Percentiles rank a stretch among this genome's conserved stretches.
Conservation (phyloP, 1,140 invertebrate species). For the Drosophila pruinosa region DNA sequence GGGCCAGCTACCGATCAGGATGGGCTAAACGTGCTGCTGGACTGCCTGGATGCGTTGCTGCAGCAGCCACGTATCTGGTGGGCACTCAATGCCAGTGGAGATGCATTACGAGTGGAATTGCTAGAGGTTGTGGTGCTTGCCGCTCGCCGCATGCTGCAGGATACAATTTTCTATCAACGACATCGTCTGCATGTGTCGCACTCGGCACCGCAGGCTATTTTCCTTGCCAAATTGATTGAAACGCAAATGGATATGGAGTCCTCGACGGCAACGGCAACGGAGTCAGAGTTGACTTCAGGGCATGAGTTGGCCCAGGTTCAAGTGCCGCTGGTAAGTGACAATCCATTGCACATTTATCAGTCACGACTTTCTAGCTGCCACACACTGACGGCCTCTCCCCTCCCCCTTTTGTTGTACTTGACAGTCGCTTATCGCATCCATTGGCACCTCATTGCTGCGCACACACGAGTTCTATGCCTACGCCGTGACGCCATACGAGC, state of each 20-base stretch:
- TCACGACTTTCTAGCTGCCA: conserved; percentile 17
- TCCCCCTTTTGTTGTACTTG: neutral
- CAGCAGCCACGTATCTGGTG: conserved; percentile 65
- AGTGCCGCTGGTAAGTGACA: conserved; percentile 71
- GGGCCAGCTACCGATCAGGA: neutral
- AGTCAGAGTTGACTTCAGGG: conserved; percentile 36
- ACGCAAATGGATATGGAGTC: conserved; percentile 73
- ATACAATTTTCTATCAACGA: conserved; percentile 78
- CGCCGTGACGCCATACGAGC: conserved; percentile 86
- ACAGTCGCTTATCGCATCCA: conserved; percentile 58
- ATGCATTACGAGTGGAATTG: conserved; percentile 51
- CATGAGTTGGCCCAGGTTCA: conserved; percentile 61
- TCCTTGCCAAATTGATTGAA: conserved; percentile 82
- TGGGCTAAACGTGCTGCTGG: conserved; percentile 36
- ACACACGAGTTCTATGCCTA: conserved; percentile 84
- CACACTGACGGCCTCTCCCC: neutral
- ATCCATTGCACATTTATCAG: conserved; percentile 41
- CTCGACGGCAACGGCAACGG: conserved; percentile 4
- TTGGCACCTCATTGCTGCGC: conserved; percentile 70
- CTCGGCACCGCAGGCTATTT: conserved; percentile 71
- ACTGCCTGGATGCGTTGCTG: conserved; percentile 61
- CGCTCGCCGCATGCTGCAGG: conserved; percentile 53
- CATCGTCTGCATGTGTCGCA: conserved; percentile 38
- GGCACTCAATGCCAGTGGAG: conserved; percentile 50
- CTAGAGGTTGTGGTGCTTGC: conserved; percentile 52